phyloP scores from a whole-genome alignment of 2,888 invertebrate genomes.

The Torymus tubicola region DNA sequence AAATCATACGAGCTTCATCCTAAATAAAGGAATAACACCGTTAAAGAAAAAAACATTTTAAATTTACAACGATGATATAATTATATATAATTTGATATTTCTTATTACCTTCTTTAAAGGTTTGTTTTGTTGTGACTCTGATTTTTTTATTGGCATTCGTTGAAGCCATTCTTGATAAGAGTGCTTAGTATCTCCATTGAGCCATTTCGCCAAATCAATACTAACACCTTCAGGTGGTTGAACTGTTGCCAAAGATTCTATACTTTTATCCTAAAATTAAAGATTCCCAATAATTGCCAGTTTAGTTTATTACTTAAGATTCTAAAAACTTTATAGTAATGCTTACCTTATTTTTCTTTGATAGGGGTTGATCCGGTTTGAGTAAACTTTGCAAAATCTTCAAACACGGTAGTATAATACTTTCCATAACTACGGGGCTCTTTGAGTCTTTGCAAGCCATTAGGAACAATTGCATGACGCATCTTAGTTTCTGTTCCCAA shows the following conservation, averaged over 20 bases:
- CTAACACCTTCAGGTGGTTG: slow-evolving; percentile 81
- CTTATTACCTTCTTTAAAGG: slow-evolving; percentile 66
- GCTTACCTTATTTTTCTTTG: slow-evolving; percentile 78
- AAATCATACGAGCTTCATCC: slow-evolving; percentile 76
- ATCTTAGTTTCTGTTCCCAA: slow-evolving; percentile 94
- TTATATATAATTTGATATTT: slow-evolving; percentile 24
- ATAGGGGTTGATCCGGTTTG: slow-evolving; percentile 80
- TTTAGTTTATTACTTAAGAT: too few species aligned
- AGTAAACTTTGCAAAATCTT: slow-evolving; percentile 92
- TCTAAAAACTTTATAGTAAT: too few species aligned
- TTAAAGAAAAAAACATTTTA: slow-evolving; percentile 21
- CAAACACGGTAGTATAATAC: slow-evolving; percentile 94
- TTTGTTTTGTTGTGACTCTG: slow-evolving; percentile 68
- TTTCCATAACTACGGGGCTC: slow-evolving; percentile 92
- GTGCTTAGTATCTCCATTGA: slow-evolving; percentile 83
- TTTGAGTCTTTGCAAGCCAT: slow-evolving; percentile 86
- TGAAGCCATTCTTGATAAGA: slow-evolving; percentile 86
- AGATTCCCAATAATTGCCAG: too few species aligned
- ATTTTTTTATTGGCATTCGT: slow-evolving; percentile 79
- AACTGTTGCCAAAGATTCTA: slow-evolving; percentile 78
- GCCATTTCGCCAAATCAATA: slow-evolving; percentile 86
- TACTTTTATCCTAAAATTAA: slow-evolving; percentile 74
- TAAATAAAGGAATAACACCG: slow-evolving; percentile 24
- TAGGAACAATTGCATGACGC: slow-evolving; percentile 92
- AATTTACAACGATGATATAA: slow-evolving; percentile 5